Conservation (phyloP, 2,113 vertebrate species). For the Epinephelus fuscoguttatus region DNA sequence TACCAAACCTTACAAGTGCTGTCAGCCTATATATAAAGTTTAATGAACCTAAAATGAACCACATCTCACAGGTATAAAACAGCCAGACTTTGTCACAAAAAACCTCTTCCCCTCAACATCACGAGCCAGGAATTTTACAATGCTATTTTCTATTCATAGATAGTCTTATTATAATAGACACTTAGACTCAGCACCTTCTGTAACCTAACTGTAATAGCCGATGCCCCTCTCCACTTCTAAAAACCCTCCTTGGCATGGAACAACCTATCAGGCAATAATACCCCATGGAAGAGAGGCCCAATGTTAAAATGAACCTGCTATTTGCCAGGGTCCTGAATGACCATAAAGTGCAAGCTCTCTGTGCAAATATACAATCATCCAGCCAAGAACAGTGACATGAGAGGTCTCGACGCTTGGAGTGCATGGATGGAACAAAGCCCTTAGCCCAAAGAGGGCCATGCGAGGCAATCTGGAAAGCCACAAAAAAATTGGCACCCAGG, state of each 20-base stretch:
- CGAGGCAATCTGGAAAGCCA: constrained; percentile 47
- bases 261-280: constrained; percentile 49
- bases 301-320: constrained; percentile 63
- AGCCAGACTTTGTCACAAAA: background rate
- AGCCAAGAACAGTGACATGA: constrained; percentile 64
- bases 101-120: background rate
- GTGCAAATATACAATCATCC: constrained; percentile 63
- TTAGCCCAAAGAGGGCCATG: constrained; percentile 46
- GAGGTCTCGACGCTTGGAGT: constrained; percentile 59
- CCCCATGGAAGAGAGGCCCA: constrained; percentile 37
- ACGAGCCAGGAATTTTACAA: constrained; percentile 4
- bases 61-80: background rate
- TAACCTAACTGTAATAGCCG: constrained; percentile 34
- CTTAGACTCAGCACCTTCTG: constrained; percentile 33
- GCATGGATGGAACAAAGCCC: constrained; percentile 63
- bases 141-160: constrained; percentile 22
- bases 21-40: background rate
- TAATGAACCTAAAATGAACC: background rate
- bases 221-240: constrained; percentile 39
- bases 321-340: constrained; percentile 69
- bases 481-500: constrained; percentile 41
- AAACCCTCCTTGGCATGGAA: constrained; percentile 51
- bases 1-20: background rate
- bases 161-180: constrained; percentile 41
- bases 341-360: constrained; percentile 63